Percentiles rank a stretch among this genome's conserved stretches.
Conservation (phyloP, 2,113 vertebrate species). For the Sclerurus mexicanus region DNA sequence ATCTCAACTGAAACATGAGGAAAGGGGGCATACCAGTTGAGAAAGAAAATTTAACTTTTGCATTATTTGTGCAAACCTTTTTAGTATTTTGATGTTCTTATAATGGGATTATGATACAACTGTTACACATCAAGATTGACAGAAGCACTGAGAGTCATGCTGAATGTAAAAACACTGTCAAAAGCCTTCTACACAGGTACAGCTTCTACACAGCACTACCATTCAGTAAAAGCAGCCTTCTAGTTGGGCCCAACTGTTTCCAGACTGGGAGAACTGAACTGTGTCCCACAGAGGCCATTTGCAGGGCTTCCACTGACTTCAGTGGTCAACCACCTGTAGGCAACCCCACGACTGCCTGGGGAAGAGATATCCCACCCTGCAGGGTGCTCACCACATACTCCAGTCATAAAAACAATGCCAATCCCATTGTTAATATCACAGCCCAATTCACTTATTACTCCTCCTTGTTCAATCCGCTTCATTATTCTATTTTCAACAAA, state of each 20-base stretch:
- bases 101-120: not conserved
- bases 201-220: not conserved
- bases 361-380: not conserved
- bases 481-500: slow-evolving; percentile 12
- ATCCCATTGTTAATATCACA: not conserved
- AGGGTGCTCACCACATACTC: accelerated
- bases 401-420: not conserved
- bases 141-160: not conserved
- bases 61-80: not conserved
- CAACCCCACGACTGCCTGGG: not conserved
- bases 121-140: not conserved
- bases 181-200: not conserved
- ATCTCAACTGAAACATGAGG: not conserved
- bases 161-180: not conserved
- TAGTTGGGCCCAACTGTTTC: accelerated
- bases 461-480: not conserved
- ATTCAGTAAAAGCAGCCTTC: not conserved
- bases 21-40: not conserved
- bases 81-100: not conserved
- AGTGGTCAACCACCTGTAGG: not conserved
- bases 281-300: accelerated
- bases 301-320: not conserved
- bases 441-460: not conserved
- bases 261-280: not conserved
- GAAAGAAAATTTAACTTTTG: not conserved